Conservation (phyloP, 2,888 invertebrate species). For the Pseudococcus viburni region DNA sequence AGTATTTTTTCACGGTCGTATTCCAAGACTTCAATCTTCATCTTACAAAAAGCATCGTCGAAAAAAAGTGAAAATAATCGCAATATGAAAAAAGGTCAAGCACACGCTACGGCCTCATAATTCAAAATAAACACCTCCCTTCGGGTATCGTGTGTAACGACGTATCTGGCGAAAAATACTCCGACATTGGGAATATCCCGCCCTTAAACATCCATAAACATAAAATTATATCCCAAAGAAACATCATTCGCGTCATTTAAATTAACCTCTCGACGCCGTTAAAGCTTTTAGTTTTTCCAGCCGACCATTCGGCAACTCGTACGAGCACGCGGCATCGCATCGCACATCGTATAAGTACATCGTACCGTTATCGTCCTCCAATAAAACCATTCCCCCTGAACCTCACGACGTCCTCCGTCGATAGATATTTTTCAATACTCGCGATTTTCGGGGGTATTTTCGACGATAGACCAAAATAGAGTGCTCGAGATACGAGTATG, state of each 20-base stretch:
- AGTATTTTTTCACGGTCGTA: too few species aligned
- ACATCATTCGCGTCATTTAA: not conserved
- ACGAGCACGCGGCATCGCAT: not conserved
- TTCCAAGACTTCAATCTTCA: not conserved
- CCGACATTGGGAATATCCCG: not conserved
- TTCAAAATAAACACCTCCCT: slow-evolving; percentile 41
- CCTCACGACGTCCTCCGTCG: not conserved
- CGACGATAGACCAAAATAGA: not conserved
- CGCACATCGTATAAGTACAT: not conserved
- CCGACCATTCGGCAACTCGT: not conserved
- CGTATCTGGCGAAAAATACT: not conserved
- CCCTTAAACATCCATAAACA: slow-evolving; percentile 17
- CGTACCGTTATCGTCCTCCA: not conserved
- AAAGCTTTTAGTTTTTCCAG: not conserved
- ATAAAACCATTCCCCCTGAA: not conserved
- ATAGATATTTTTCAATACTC: not conserved
- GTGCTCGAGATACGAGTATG: too few species aligned
- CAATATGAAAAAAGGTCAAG: not conserved
- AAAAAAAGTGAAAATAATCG: too few species aligned
- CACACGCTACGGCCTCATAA: slow-evolving; percentile 1
- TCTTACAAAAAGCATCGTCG: not conserved
- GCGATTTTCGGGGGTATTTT: too few species aligned
- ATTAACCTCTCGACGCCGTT: slow-evolving; percentile 37
- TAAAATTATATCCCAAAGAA: slow-evolving; percentile 9
- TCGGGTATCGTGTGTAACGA: not conserved